A percentile compares a stretch with the other conserved stretches of the same genome.
These are phyloP conservation scores for Drosophila planitibia DNA, from an alignment of 2,888 invertebrate species.

Conservation along the genomic window DNA sequence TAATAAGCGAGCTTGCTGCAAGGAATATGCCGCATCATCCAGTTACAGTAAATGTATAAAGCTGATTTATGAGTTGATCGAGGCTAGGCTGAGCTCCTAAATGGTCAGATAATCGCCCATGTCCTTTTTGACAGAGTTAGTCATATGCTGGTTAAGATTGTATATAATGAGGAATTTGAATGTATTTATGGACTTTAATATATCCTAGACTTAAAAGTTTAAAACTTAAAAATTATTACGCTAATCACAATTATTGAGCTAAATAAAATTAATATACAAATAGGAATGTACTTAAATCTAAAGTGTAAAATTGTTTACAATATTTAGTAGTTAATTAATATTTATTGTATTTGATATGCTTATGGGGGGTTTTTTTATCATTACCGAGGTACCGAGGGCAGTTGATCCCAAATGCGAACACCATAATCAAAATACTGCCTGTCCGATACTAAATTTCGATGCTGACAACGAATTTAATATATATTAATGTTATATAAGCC, in stretches of 20 bases:
- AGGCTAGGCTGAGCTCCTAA: not conserved
- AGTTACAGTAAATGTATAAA: slow-evolving; percentile 61
- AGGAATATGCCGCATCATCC: slow-evolving; percentile 58
- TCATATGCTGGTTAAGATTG: slow-evolving; percentile 15
- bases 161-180: not conserved
- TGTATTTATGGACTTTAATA: not conserved
- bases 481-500: not conserved
- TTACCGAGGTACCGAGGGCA: too few relatives aligned
- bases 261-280: not conserved
- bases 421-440: not conserved
- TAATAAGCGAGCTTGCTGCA: slow-evolving; percentile 27
- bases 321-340: not conserved
- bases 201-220: not conserved
- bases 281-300: not conserved
- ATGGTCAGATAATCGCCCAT: slow-evolving; percentile 15
- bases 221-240: not conserved
- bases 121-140: slow-evolving; percentile 20
- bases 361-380: not conserved
- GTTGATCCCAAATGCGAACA: too few relatives aligned
- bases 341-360: not conserved
- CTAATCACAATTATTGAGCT: not conserved
- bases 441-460: not conserved
- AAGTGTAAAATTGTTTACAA: not conserved
- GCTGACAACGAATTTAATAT: not conserved
- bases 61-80: slow-evolving; percentile 52